Evolutionary conservation across 1,140 invertebrate species (phyloP), one percentile per base, ranked within the genome.

Genomic region (Pogonus chalceus): DNA sequence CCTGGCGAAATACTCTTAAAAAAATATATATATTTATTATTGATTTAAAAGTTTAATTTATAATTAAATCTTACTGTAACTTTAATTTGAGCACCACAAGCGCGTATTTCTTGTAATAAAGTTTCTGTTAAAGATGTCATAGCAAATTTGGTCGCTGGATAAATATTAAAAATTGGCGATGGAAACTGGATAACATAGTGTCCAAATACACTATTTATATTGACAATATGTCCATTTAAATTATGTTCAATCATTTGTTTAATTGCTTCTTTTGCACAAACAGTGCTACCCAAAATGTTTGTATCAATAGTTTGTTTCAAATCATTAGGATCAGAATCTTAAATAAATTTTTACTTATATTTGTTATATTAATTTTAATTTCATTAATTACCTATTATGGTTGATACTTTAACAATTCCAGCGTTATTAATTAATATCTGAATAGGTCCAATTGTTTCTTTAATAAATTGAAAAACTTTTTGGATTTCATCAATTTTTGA

Each of bases 41-140:
- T n/a, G n/a, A n/a, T 56, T 75, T 76, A 62, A 70, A 75, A 20
- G 79, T 65, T 16, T 76, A 65, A 53, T 78, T 71, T 47, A 78
- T 70, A 55, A 31, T 14, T 35, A 35, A 35, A 43, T 59, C 68
- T 69, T 66, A 79, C 78, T 2, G 79, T 77, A 0, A 84, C 70
- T 58, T 78, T 72, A 39, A 84, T 79, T 39, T 77, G 76, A 16
- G 70, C 75, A 21, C 76, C 73, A 24, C 72, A 59, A 20, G 71
- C 67, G 20, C 72, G 62, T 18, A 84, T 69, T 62, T 85, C 82
- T 31, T 74, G 71, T 23, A 79, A 69, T 14, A 83, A 68, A 0
- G 75, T 76, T 60, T 84, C 79, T 0, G 75, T 76, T 1, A 85
- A 66, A 2, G 78, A 77, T n/a, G 73, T 77, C 0, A 84, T 73